Evolutionary conservation across 2,113 vertebrate species (phyloP).

Genomic region (Mellivora capensis): DNA sequence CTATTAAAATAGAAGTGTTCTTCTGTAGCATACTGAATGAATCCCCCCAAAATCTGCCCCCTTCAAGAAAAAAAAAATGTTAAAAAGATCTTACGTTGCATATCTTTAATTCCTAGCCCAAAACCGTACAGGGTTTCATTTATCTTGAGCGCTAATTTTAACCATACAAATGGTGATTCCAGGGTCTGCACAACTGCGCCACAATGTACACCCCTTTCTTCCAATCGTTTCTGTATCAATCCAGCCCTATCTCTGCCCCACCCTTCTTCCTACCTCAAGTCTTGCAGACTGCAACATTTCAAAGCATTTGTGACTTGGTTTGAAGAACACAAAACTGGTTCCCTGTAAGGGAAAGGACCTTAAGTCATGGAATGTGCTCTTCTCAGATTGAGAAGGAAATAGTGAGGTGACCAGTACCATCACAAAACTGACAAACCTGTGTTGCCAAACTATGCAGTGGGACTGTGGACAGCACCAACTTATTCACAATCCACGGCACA

Average conservation of each 20-base stretch:
- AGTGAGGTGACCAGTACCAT: background rate
- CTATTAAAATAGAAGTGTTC: background rate
- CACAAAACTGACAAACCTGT: background rate
- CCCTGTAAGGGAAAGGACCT: background rate
- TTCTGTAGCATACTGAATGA: background rate
- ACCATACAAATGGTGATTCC: fast-evolving
- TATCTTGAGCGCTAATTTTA: background rate
- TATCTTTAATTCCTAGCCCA: background rate
- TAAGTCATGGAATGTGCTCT: background rate
- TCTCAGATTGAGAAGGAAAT: background rate
- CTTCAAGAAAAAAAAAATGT: background rate
- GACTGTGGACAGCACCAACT: fast-evolving
- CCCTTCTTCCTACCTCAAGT: background rate
- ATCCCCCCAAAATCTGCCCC: background rate
- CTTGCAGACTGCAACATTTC: background rate
- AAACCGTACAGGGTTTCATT: background rate
- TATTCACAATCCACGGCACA: background rate
- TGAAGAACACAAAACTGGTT: background rate
- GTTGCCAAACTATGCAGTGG: background rate
- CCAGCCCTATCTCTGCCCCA: background rate
- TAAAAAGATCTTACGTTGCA: background rate
- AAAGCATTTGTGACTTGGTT: background rate
- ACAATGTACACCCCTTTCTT: fast-evolving
- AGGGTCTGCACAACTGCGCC: fast-evolving
- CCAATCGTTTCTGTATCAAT: background rate